These are phyloP conservation scores for Drosophila suzukii DNA, from an alignment of 1,140 invertebrate species.

Conservation along the genomic window DNA sequence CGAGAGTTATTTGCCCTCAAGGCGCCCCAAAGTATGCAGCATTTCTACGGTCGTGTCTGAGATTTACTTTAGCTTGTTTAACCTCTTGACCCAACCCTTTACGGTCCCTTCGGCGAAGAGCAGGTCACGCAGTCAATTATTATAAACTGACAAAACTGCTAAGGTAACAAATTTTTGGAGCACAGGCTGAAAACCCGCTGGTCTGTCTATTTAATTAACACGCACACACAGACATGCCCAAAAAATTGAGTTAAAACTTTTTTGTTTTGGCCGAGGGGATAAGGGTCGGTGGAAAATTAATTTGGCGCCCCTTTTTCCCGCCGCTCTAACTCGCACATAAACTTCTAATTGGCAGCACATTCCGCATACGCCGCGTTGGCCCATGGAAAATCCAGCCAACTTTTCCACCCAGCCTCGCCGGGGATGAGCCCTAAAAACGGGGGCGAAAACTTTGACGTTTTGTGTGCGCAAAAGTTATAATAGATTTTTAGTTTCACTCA, in stretches of 20 bases:
- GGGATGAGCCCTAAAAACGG: constrained; percentile 15
- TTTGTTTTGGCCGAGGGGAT: not conserved
- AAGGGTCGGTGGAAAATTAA: constrained; percentile 56
- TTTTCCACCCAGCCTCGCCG: constrained; percentile 23
- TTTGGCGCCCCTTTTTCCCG: constrained; percentile 48
- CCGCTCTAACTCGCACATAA: constrained; percentile 62
- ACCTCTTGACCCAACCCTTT: constrained; percentile 31
- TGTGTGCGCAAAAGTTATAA: constrained; percentile 72
- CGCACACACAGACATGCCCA: constrained; percentile 52
- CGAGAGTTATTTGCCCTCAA: constrained; percentile 10
- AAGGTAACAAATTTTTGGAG: constrained; percentile 51
- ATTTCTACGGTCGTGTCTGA: constrained; percentile 43
- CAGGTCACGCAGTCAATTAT: constrained; percentile 68
- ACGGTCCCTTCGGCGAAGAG: not conserved
- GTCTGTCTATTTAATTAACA: constrained; percentile 72
- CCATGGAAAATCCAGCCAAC: constrained; percentile 29
- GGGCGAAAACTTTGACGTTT: constrained; percentile 61
- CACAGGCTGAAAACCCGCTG: constrained; percentile 11
- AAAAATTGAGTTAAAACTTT: constrained; percentile 70
- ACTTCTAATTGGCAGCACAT: constrained; percentile 81
- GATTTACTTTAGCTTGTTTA: constrained; percentile 31
- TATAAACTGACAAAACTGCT: constrained; percentile 67
- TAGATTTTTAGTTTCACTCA: constrained; percentile 77
- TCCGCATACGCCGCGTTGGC: constrained; percentile 68
- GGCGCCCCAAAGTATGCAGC: constrained; percentile 32